These are phyloP conservation scores for Rousettus leschenaultii DNA, from an alignment of 2,113 vertebrate species.

Conservation along the genomic window DNA sequence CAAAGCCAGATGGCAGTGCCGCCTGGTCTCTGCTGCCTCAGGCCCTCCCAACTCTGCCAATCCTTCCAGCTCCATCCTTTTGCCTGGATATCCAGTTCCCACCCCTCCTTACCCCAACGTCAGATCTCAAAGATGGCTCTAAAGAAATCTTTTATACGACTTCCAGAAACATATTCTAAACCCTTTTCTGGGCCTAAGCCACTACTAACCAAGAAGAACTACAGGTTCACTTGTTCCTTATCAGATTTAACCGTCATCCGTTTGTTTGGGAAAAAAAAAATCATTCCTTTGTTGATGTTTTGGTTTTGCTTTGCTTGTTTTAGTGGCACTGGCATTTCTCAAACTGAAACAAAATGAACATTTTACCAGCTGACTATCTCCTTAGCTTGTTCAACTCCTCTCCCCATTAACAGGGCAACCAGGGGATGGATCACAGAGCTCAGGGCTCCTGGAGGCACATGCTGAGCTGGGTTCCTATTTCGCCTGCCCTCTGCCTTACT, in stretches of 20 bases:
- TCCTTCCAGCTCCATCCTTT: background rate
- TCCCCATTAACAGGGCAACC: background rate
- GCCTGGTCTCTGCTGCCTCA: background rate
- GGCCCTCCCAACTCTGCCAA: background rate
- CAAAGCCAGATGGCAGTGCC: conserved; percentile 67
- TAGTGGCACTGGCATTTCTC: background rate
- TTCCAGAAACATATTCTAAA: conserved; percentile 19
- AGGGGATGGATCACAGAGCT: background rate
- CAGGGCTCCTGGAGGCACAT: background rate
- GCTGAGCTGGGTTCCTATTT: background rate
- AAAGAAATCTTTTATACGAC: conserved; percentile 38
- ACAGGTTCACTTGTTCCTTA: background rate
- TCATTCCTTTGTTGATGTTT: background rate
- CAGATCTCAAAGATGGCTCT: background rate
- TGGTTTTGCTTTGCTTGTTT: background rate
- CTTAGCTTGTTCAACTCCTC: background rate
- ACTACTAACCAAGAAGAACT: background rate
- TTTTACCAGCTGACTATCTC: background rate
- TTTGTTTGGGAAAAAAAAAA: background rate
- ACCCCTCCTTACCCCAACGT: background rate
- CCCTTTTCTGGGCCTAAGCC: background rate
- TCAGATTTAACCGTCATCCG: background rate
- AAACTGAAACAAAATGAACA: background rate
- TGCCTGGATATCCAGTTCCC: background rate
- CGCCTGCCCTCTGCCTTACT: background rate